These are phyloP conservation scores for Prenolepis imparis DNA, from an alignment of 2,888 invertebrate species.

Conservation along the genomic window DNA sequence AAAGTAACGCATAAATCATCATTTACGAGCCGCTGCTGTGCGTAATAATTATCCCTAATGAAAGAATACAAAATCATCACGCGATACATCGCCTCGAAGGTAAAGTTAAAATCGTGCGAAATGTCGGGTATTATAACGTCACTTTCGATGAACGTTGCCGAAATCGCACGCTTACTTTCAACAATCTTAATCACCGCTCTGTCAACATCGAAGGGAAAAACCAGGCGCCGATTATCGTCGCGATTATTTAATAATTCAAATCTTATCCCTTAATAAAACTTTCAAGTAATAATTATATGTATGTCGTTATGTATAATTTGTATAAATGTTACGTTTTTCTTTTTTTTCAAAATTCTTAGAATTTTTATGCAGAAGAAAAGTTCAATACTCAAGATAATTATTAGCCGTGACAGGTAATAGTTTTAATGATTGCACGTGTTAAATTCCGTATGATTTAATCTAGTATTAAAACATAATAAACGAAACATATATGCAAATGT, in stretches of 20 bases:
- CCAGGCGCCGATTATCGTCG: not conserved
- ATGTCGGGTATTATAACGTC: conserved; percentile 35
- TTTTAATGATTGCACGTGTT: not conserved
- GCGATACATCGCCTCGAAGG: not conserved
- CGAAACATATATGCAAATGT: not conserved
- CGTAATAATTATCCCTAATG: conserved; percentile 36
- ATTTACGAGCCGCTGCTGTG: conserved; percentile 2
- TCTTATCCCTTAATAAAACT: not conserved
- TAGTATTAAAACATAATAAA: not conserved
- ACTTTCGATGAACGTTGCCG: conserved; percentile 40
- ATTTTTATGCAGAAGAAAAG: not conserved
- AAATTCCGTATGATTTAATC: too few relatives aligned
- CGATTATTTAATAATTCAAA: conserved; percentile 13
- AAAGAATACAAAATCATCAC: conserved; percentile 19
- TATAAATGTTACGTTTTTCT: too few relatives aligned
- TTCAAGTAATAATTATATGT: too few relatives aligned
- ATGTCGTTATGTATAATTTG: too few relatives aligned
- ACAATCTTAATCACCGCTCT: conserved; percentile 36
- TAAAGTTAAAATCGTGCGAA: conserved; percentile 45
- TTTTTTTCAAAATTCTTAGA: too few relatives aligned
- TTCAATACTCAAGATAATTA: not conserved
- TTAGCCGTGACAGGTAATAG: not conserved
- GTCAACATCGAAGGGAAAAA: conserved; percentile 4
- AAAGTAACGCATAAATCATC: conserved; percentile 23
- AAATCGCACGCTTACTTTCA: conserved; percentile 52